Conservation (phyloP, 2,888 invertebrate genomes). For the Drosophila anceps region DNA sequence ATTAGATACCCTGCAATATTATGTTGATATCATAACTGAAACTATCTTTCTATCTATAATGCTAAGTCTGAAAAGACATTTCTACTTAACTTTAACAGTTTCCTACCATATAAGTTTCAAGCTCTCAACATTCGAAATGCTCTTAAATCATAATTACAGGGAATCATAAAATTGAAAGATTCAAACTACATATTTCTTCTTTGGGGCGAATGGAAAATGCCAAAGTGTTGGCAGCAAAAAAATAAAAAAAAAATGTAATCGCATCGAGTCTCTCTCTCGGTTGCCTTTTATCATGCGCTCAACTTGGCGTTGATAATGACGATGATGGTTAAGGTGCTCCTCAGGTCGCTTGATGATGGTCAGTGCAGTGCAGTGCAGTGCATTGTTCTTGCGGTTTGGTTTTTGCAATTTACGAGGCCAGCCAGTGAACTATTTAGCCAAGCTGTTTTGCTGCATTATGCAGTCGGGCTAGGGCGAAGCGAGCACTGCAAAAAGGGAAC, state of each 20-base stretch:
- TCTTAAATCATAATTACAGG: background rate
- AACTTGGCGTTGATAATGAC: slow-evolving; percentile 75
- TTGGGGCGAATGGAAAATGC: slow-evolving; percentile 38
- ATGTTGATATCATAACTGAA: too few relatives aligned
- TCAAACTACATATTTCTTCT: slow-evolving; percentile 11
- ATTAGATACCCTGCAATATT: too few relatives aligned
- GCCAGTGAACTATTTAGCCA: slow-evolving; percentile 55
- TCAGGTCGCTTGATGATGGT: slow-evolving; percentile 38
- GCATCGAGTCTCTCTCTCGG: slow-evolving; percentile 62
- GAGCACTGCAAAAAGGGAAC: slow-evolving; percentile 3
- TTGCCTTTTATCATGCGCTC: slow-evolving; percentile 72
- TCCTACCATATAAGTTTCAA: background rate
- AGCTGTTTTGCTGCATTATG: slow-evolving; percentile 35
- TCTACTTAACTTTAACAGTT: background rate
- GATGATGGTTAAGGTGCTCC: slow-evolving; percentile 51
- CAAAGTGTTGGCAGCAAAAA: slow-evolving; percentile 51
- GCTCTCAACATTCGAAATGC: background rate
- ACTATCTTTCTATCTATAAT: too few relatives aligned
- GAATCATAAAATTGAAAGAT: slow-evolving; percentile 7
- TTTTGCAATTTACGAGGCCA: slow-evolving; percentile 60
- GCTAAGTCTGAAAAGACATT: background rate
- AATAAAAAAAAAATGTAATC: slow-evolving; percentile 59
- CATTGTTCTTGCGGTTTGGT: slow-evolving; percentile 63
- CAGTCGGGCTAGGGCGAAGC: slow-evolving; percentile 13
- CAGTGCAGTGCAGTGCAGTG: slow-evolving; percentile 58